These are phyloP conservation scores for Lysiphlebus fabarum DNA, from an alignment of 1,140 invertebrate species.

Conservation along the genomic window DNA sequence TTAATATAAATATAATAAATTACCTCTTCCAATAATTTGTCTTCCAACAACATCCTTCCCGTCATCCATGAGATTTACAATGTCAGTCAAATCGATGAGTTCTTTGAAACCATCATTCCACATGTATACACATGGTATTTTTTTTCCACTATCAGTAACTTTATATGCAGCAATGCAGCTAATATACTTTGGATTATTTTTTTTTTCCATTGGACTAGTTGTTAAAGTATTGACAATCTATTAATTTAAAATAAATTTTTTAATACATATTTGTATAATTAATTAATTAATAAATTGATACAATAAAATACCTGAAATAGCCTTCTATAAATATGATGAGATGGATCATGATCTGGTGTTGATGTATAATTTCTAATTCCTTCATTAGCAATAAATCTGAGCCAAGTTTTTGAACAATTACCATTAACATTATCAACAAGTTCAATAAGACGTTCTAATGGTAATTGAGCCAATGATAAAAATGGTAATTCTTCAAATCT, in stretches of 20 bases:
- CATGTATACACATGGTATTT: slow-evolving; percentile 24
- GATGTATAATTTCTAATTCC: neutral
- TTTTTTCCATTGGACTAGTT: neutral
- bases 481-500: slow-evolving; percentile 32
- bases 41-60: slow-evolving; percentile 26
- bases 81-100: slow-evolving; percentile 22
- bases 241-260: too few species aligned
- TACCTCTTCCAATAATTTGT: slow-evolving; percentile 34
- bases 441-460: slow-evolving; percentile 23
- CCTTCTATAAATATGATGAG: slow-evolving; percentile 13
- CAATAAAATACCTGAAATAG: slow-evolving; percentile 20
- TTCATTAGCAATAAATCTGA: slow-evolving; percentile 12
- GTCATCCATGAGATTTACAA: slow-evolving; percentile 12
- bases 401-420: slow-evolving; percentile 6
- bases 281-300: too few species aligned
- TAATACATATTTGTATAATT: too few species aligned
- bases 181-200: slow-evolving; percentile 15
- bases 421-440: slow-evolving; percentile 34
- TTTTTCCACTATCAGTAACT: neutral
- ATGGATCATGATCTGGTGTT: slow-evolving; percentile 13
- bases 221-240: too few species aligned
- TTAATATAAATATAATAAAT: slow-evolving; percentile 8
- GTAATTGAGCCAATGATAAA: slow-evolving; percentile 18
- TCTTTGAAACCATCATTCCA: slow-evolving; percentile 31
- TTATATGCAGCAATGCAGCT: slow-evolving; percentile 19